Conservation (phyloP, 2,888 invertebrate genomes). For the Gibbula magus region DNA sequence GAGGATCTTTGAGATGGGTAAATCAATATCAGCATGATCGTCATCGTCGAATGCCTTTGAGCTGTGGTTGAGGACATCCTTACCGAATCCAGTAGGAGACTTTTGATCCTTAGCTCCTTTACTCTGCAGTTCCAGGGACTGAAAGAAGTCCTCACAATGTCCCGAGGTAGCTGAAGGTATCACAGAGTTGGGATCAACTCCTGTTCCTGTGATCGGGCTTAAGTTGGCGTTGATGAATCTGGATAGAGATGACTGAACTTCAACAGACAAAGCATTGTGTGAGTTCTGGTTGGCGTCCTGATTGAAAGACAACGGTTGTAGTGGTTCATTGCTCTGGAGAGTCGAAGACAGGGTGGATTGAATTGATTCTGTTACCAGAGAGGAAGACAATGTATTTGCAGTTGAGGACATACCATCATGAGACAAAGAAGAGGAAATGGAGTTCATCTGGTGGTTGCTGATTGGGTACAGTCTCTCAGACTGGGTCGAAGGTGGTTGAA, state of each 20-base stretch:
- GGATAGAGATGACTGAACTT: slow-evolving; percentile 39
- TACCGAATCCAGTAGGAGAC: slow-evolving; percentile 29
- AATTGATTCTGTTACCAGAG: background rate
- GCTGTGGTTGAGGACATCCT: slow-evolving; percentile 26
- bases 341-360: background rate
- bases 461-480: background rate
- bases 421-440: background rate
- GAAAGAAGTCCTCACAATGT: slow-evolving; percentile 83
- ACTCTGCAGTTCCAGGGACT: slow-evolving; percentile 80
- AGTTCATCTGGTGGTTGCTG: background rate
- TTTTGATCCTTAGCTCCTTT: slow-evolving; percentile 43
- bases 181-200: slow-evolving; percentile 47
- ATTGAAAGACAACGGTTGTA: background rate
- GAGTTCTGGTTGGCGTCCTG: background rate
- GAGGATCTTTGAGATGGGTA: slow-evolving; percentile 70
- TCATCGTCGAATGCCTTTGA: slow-evolving; percentile 31
- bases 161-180: slow-evolving; percentile 38
- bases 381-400: background rate
- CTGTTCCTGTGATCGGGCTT: slow-evolving; percentile 35
- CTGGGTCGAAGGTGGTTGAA: background rate
- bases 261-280: slow-evolving; percentile 31
- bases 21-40: slow-evolving; percentile 40
- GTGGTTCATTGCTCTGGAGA: background rate
- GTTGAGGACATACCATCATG: no score
- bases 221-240: slow-evolving; percentile 45